Evolutionary conservation across 2,797 vertebrate species (phyloP).

Genomic region (Alca torda): DNA sequence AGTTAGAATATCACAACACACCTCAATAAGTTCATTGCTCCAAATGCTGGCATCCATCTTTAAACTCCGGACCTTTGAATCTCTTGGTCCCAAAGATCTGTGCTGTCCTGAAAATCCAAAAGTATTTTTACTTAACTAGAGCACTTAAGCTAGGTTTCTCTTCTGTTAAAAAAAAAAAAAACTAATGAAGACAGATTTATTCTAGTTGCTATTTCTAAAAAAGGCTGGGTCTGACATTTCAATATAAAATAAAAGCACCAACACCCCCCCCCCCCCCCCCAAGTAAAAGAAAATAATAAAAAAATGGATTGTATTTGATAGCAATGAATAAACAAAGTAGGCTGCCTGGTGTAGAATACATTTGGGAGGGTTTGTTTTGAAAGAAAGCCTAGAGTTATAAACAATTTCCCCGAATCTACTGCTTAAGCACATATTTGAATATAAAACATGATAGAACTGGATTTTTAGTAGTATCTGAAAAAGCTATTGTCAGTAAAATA

Average conservation of each 20-base stretch:
- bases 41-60: constrained; percentile 95
- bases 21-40: constrained; percentile 98
- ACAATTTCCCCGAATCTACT: not conserved
- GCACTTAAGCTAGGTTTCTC: not conserved
- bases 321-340: not conserved
- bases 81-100: constrained; percentile 88
- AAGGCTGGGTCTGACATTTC: not conserved
- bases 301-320: not conserved
- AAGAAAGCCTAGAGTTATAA: not conserved
- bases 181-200: not conserved
- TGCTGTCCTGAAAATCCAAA: constrained; percentile 85
- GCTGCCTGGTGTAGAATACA: not conserved
- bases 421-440: not conserved
- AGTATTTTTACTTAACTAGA: not conserved
- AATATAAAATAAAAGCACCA: not conserved
- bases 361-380: not conserved
- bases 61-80: constrained; percentile 92
- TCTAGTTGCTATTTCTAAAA: not conserved
- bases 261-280: accelerated
- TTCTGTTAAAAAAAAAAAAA: not conserved
- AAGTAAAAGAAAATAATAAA: not conserved
- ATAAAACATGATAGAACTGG: not conserved
- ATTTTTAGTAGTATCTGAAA: not conserved
- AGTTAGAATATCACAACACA: constrained; percentile 30
- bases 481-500: not conserved